phyloP scores from a whole-genome alignment of 2,797 vertebrate genomes.

The Rhinella marina region DNA sequence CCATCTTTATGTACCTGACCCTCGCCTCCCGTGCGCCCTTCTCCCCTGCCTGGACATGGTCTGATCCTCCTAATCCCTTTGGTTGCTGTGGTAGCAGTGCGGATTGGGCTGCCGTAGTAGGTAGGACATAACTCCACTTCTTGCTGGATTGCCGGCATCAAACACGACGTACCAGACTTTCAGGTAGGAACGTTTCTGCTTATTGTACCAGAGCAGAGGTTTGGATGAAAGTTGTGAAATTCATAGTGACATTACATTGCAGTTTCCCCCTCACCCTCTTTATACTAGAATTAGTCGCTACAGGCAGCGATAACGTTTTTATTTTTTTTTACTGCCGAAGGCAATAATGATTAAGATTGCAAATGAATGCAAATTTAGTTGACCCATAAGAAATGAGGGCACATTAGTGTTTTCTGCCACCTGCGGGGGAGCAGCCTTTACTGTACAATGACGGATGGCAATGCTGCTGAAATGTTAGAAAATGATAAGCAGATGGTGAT shows the following conservation, averaged over 20 bases:
- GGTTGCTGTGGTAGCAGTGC: constrained; percentile 89
- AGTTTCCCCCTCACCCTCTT: neutral
- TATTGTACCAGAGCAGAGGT: neutral
- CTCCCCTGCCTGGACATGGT: constrained; percentile 86
- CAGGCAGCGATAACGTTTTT: neutral
- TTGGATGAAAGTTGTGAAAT: no score
- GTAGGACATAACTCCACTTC: constrained; percentile 74
- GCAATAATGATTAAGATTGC: neutral
- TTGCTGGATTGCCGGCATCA: constrained; percentile 49
- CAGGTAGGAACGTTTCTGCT: neutral
- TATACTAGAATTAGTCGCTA: neutral
- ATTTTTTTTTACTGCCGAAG: neutral
- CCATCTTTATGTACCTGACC: neutral
- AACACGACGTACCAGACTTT: neutral
- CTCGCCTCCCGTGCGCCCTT: neutral
- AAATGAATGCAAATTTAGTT: neutral
- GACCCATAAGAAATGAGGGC: neutral
- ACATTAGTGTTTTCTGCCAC: neutral
- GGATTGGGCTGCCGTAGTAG: constrained; percentile 79
- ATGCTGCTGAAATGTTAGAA: neutral
- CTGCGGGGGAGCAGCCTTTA: neutral
- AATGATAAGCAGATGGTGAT: neutral
- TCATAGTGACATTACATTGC: neutral
- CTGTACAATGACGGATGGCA: no score
- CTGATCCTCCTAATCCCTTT: constrained; percentile 88